Evolutionary conservation across 2,113 vertebrate genomes (phyloP).

Genomic region (Tragelaphus strepsiceros): DNA sequence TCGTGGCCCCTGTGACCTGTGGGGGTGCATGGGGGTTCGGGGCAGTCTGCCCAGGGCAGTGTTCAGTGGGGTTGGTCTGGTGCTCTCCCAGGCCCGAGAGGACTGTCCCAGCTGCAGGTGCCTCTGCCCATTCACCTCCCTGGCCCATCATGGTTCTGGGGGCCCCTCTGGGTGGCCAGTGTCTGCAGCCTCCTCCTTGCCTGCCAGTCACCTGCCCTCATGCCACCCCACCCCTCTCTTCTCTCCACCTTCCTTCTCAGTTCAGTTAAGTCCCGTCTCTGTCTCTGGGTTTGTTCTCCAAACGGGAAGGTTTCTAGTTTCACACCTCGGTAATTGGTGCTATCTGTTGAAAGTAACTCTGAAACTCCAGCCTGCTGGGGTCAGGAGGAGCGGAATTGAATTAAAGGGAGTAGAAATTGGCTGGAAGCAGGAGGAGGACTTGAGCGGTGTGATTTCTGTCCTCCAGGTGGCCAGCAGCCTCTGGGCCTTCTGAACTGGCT

Average conservation of each 20-base stretch:
- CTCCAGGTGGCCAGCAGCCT: slow-evolving; percentile 59
- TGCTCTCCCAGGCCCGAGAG: neutral
- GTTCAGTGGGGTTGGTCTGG: neutral
- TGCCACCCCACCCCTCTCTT: neutral
- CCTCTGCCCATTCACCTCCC: rapidly evolving
- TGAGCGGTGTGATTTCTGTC: slow-evolving; percentile 67
- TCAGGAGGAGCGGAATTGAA: slow-evolving; percentile 80
- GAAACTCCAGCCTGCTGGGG: slow-evolving; percentile 76
- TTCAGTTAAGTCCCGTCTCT: slow-evolving; percentile 71
- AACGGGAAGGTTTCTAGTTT: slow-evolving; percentile 80
- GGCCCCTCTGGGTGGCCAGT: rapidly evolving
- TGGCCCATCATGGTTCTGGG: neutral
- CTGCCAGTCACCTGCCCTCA: neutral
- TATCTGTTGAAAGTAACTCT: slow-evolving; percentile 81
- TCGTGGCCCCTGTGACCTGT: neutral
- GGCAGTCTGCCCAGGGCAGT: neutral
- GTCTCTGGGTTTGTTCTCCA: slow-evolving; percentile 73
- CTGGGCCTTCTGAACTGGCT: slow-evolving; percentile 20
- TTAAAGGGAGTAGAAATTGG: slow-evolving; percentile 81
- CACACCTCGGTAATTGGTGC: slow-evolving; percentile 85
- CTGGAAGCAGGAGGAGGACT: slow-evolving; percentile 70
- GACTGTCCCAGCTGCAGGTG: neutral
- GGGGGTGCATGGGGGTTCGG: neutral
- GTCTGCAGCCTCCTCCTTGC: neutral
- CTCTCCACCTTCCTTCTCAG: slow-evolving; percentile 61